Percentiles rank a stretch among this genome's conserved stretches.
Conservation (phyloP, 2,113 vertebrate genomes). For the Calyptomena viridis region DNA sequence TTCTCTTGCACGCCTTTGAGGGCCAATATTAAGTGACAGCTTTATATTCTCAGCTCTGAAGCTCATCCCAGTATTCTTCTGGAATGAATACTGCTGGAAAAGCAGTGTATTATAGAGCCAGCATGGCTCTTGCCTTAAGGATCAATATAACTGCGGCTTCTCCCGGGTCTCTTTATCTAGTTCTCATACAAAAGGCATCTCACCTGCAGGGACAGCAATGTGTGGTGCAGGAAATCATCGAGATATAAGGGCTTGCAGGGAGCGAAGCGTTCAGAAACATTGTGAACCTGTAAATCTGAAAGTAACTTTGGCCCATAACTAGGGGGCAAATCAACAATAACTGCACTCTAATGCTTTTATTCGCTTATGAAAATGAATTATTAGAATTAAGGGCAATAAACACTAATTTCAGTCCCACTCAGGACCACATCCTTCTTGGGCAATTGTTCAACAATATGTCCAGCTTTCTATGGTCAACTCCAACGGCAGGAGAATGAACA, state of each 20-base stretch:
- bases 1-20: background rate
- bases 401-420: background rate
- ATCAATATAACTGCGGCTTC: background rate
- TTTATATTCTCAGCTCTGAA: background rate
- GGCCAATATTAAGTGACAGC: background rate
- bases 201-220: background rate
- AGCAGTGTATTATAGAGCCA: background rate
- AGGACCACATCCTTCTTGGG: background rate
- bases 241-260: background rate
- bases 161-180: background rate
- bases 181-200: background rate
- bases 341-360: background rate
- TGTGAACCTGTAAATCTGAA: background rate
- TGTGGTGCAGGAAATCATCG: background rate
- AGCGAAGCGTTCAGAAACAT: background rate
- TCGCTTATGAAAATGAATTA: background rate
- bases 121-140: background rate
- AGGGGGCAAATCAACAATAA: background rate
- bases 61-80: background rate
- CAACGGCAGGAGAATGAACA: background rate
- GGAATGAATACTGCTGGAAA: background rate
- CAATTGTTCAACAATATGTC: background rate
- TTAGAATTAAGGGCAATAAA: background rate
- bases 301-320: background rate
- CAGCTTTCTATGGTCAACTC: background rate